Evolutionary conservation across 2,888 invertebrate genomes (phyloP).

Genomic region (Dromius quadrimaculatus): DNA sequence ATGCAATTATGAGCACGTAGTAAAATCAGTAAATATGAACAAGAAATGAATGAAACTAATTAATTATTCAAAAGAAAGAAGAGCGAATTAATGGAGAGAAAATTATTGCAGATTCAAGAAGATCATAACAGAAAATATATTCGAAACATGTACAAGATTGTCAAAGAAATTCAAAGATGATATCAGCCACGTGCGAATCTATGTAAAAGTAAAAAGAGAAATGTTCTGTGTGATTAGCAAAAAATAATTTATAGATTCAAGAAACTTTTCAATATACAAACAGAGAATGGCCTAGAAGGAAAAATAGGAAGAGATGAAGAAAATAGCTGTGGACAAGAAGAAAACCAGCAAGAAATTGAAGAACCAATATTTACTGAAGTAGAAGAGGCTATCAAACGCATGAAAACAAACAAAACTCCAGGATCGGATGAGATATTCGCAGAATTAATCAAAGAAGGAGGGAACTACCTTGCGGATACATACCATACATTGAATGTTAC

Average conservation of each 20-base stretch:
- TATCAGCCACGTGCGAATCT: background rate
- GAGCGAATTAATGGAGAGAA: background rate
- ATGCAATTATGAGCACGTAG: background rate
- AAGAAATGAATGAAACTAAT: background rate
- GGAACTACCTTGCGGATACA: too few species aligned
- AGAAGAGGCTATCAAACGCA: too few species aligned
- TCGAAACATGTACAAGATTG: background rate
- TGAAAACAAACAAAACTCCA: too few species aligned
- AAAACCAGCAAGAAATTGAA: background rate
- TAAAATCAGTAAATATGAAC: background rate
- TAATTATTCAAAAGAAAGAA: background rate
- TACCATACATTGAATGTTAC: too few species aligned
- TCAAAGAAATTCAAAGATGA: background rate
- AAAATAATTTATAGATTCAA: background rate
- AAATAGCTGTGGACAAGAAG: background rate
- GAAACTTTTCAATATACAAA: background rate
- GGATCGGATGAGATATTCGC: too few species aligned
- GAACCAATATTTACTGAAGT: slow-evolving; percentile 9
- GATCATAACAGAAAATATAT: background rate
- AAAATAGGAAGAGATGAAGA: background rate
- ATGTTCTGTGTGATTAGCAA: background rate
- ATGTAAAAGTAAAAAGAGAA: slow-evolving; percentile 16
- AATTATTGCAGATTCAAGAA: background rate
- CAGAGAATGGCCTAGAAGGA: background rate
- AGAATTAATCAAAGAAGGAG: too few species aligned